Percentiles rank a stretch among this genome's conserved stretches.
These are phyloP conservation scores for Aplochiton taeniatus DNA, from an alignment of 2,797 vertebrate species.

Conservation along the genomic window DNA sequence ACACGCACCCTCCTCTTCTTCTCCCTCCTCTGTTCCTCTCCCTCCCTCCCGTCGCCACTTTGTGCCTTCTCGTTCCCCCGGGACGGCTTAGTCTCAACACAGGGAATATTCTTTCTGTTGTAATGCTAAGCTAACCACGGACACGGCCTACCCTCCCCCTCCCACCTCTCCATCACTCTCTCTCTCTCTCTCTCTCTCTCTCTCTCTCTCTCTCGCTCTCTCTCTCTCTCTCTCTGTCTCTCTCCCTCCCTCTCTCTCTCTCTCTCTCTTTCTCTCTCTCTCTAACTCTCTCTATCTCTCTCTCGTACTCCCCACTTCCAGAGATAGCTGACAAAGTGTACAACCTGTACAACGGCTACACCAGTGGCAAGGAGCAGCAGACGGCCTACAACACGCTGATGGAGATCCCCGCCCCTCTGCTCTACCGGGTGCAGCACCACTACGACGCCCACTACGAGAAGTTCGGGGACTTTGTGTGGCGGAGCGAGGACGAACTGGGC, in stretches of 20 bases:
- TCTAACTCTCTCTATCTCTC: background rate
- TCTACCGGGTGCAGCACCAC: slow-evolving; percentile 95
- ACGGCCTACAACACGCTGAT: slow-evolving; percentile 95
- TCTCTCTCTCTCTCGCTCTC: slow-evolving; percentile 1
- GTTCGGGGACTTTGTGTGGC: slow-evolving; percentile 98
- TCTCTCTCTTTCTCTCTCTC: background rate
- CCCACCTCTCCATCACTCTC: background rate
- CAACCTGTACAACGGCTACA: slow-evolving; percentile 97
- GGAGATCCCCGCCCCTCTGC: slow-evolving; percentile 91
- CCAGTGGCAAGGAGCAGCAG: slow-evolving; percentile 98
- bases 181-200: background rate
- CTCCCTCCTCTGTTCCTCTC: background rate
- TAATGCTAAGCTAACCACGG: too few relatives aligned
- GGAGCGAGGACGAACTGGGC: slow-evolving; percentile 95
- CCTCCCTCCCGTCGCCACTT: too few relatives aligned
- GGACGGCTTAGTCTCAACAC: too few relatives aligned
- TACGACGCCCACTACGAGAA: slow-evolving; percentile 98
- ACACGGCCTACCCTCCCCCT: too few relatives aligned
- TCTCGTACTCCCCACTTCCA: slow-evolving; percentile 58
- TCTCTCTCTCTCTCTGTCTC: background rate
- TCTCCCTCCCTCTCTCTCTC: background rate
- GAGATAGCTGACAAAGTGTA: slow-evolving; percentile 98
- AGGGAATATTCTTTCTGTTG: too few relatives aligned
- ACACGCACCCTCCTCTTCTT: background rate
- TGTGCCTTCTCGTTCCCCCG: too few relatives aligned